Evolutionary conservation across 2,797 vertebrate genomes (phyloP).

Genomic region (Sebastes oblongus): DNA sequence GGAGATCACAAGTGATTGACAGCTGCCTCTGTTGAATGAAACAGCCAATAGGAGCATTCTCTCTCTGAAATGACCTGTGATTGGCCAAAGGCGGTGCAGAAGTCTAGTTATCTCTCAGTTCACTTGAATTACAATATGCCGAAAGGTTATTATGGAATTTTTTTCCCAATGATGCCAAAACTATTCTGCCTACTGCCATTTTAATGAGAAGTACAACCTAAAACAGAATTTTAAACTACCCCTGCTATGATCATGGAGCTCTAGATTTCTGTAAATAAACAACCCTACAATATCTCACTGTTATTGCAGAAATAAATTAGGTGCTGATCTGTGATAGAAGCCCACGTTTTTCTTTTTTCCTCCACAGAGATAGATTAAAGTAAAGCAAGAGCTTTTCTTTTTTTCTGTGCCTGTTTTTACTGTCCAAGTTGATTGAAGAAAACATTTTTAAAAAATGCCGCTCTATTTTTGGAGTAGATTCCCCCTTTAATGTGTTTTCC

Average conservation of each 20-base stretch:
- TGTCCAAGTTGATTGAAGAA: neutral
- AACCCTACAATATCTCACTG: neutral
- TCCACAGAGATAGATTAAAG: constrained; percentile 12
- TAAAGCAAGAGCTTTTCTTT: neutral
- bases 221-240: constrained; percentile 1
- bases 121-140: too few species aligned
- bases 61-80: too few species aligned
- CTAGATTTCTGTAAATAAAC: neutral
- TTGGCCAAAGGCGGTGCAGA: too few species aligned
- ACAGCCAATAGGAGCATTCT: too few species aligned
- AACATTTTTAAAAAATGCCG: neutral
- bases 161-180: too few species aligned
- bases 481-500: constrained; percentile 31
- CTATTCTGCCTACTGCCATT: too few species aligned
- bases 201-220: neutral
- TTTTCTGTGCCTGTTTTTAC: neutral
- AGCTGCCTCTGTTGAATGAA: too few species aligned
- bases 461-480: constrained; percentile 8
- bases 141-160: too few species aligned
- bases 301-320: constrained; percentile 15
- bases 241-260: neutral
- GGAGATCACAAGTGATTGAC: too few species aligned
- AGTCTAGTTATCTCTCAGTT: too few species aligned
- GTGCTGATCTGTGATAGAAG: neutral
- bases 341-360: neutral